Percentiles rank a stretch among this genome's conserved stretches.
phyloP scores from a whole-genome alignment of 2,113 vertebrate genomes.

The Ranitomeya variabilis region DNA sequence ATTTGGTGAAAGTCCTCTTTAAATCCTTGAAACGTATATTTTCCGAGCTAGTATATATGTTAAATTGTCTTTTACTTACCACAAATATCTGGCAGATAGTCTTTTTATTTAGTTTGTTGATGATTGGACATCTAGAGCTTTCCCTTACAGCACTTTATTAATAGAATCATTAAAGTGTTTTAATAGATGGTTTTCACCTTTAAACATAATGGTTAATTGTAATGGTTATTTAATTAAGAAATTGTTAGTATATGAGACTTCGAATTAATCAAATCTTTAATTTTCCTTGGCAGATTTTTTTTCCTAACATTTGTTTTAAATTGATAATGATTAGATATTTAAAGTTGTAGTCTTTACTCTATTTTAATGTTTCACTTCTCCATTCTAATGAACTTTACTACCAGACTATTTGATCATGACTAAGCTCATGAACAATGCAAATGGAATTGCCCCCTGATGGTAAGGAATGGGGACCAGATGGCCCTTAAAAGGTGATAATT shows the following conservation, averaged over 20 bases:
- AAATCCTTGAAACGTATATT: not conserved
- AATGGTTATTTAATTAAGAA: slow-evolving; percentile 68
- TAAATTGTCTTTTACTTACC: not conserved
- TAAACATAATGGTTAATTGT: slow-evolving; percentile 60
- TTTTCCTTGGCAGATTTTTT: slow-evolving; percentile 56
- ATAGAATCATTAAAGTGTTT: slow-evolving; percentile 63
- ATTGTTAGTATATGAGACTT: slow-evolving; percentile 62
- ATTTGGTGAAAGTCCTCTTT: not conserved
- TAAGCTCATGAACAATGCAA: slow-evolving; percentile 98
- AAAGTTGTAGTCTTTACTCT: slow-evolving; percentile 73
- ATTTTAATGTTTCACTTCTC: slow-evolving; percentile 78
- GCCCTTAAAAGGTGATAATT: slow-evolving; percentile 99
- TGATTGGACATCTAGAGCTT: not conserved
- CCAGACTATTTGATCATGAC: slow-evolving; percentile 93
- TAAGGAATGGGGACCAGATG: slow-evolving; percentile 98
- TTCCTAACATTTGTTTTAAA: slow-evolving; percentile 61
- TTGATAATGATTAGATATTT: slow-evolving; percentile 44
- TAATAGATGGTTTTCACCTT: slow-evolving; percentile 65
- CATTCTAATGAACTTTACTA: slow-evolving; percentile 95
- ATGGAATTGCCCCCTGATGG: slow-evolving; percentile 98
- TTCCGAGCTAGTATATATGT: not conserved
- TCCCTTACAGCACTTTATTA: slow-evolving; percentile 46
- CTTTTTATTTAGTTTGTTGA: not conserved
- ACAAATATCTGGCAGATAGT: not conserved
- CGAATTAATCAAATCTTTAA: slow-evolving; percentile 67